Percentiles rank a stretch among this genome's conserved stretches.
Evolutionary conservation across 2,888 invertebrate species (phyloP).

Genomic region (Caenorhabditis virilis): DNA sequence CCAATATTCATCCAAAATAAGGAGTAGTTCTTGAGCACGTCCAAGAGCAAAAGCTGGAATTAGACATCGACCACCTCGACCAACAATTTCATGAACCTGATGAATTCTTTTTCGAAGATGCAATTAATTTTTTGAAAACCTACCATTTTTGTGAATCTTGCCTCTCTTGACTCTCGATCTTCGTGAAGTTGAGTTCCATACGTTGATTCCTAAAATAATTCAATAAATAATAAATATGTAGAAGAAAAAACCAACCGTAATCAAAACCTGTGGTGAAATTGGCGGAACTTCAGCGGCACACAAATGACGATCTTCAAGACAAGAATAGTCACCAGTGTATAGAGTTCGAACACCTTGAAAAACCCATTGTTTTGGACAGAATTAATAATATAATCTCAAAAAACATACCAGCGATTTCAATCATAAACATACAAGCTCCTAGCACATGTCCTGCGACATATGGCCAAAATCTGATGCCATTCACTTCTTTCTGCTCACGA

Average conservation of each 20-base stretch:
- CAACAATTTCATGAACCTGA: constrained; percentile 88
- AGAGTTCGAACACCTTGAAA: constrained; percentile 76
- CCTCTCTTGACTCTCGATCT: constrained; percentile 92
- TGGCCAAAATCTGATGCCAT: constrained; percentile 93
- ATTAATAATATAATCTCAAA: background rate
- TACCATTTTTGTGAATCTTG: constrained; percentile 75
- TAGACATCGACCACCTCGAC: constrained; percentile 92
- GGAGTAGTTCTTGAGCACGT: constrained; percentile 77
- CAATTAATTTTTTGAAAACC: too few relatives aligned
- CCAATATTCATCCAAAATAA: constrained; percentile 88
- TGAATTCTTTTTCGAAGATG: too few relatives aligned
- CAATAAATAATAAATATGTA: background rate
- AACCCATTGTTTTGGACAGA: background rate
- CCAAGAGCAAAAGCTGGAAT: constrained; percentile 99
- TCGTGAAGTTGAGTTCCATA: constrained; percentile 99
- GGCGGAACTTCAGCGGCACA: constrained; percentile 99
- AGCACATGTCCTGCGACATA: constrained; percentile 98
- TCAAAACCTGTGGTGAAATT: constrained; percentile 92
- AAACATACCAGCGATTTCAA: constrained; percentile 84
- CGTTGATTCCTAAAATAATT: constrained; percentile 84
- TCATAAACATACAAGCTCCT: constrained; percentile 99
- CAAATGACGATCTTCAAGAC: constrained; percentile 96
- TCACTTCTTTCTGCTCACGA: constrained; percentile 91
- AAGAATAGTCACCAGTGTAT: constrained; percentile 91
- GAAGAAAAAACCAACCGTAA: constrained; percentile 76